Base-by-base conservation (phyloP, 2,113 vertebrate species). In the Marmota monax region DNA sequence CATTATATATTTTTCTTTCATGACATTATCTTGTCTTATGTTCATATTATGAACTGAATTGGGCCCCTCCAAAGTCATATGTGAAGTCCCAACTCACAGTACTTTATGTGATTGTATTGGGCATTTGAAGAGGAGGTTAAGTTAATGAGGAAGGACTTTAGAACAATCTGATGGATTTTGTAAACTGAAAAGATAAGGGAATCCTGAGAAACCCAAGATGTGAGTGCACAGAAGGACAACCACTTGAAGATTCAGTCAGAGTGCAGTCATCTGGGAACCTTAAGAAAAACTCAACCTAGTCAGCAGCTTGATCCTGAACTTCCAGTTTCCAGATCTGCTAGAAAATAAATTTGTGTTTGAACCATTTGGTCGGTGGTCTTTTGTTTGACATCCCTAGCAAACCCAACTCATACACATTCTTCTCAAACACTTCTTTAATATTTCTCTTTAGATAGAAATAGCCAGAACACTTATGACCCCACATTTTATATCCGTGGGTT, bases 201-300 rank as follows among this genome's bases (percentile, higher is more conserved):
- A 73, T 37, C 5, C 14, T 16, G 34, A 76, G 37, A 51, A 79
- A 34, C 13, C 18, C 18, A 25, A 32, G 2, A 3, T 53, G 12
- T 1, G 8, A 12, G 10, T 23, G 2, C 32, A 51, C 34, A 74
- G 17, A 25, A 2, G 2, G 14, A 25, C 8, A 2, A 3, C 39
- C 83, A 39, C 73, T 53, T 32, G 18, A 70, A 45, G 29, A 51
- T 20, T 23, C 51, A 73, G 16, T 8, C n/a, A 27, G 16, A 39
- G 5, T 6, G 11, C 6, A 17, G 25, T 16, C 5, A 9, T 32
- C 37, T 2, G 18, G 61, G 25, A 83, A 13, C 2, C n/a, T 39
- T 63, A 13, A 4, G 20, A n/a, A 65, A 29, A 63, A 73, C 8
- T 27, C 8, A 73, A 20, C 34, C 42, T 65, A 4, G 22, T 25